Evolutionary conservation across 2,113 vertebrate genomes (phyloP).

Genomic region (Poecile atricapillus): DNA sequence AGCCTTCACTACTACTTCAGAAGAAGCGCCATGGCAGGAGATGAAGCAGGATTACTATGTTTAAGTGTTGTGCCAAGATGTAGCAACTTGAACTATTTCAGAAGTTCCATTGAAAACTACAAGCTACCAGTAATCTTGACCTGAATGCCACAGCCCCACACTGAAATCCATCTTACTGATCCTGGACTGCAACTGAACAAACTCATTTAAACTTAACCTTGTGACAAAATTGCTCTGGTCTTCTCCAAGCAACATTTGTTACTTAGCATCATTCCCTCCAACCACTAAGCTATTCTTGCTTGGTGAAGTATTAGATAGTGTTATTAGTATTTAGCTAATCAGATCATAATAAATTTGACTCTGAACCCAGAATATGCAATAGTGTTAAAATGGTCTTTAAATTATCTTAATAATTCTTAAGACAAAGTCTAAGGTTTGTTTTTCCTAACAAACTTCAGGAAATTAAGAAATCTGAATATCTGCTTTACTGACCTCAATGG

Average conservation of each 20-base stretch:
- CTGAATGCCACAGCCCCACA: neutral
- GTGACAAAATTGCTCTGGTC: neutral
- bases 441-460: neutral
- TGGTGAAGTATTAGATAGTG: neutral
- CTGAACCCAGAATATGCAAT: neutral
- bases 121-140: neutral
- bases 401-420: neutral
- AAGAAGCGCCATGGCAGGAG: neutral
- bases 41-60: neutral
- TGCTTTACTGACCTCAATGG: neutral
- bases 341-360: neutral
- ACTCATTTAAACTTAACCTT: neutral
- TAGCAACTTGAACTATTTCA: neutral
- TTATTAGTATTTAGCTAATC: neutral
- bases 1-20: neutral
- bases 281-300: neutral
- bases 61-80: neutral
- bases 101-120: neutral
- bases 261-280: neutral
- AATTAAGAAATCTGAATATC: neutral
- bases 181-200: neutral
- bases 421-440: neutral
- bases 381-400: neutral
- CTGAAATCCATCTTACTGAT: neutral
- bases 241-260: neutral